Evolutionary conservation across 2,797 vertebrate genomes (phyloP).

Genomic region (Myotis vivesi): DNA sequence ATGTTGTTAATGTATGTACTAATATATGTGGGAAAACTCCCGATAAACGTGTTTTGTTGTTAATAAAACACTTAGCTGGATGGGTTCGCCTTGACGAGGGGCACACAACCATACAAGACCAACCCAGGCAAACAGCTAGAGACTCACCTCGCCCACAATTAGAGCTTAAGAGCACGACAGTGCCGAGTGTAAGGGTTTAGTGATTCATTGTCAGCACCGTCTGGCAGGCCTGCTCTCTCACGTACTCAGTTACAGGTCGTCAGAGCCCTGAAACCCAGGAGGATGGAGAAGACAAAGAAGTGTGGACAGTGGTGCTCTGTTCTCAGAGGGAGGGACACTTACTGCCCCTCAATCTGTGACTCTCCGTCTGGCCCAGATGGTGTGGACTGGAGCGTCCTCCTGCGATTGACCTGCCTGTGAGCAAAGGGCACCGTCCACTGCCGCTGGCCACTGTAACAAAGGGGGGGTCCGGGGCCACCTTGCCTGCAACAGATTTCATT

Average conservation of each 20-base stretch:
- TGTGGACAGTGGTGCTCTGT: background rate
- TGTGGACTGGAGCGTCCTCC: background rate
- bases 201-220: rapidly evolving
- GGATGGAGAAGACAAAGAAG: background rate
- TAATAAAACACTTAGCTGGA: background rate
- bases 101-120: background rate
- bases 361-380: background rate
- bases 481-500: background rate
- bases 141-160: background rate
- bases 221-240: too few species aligned
- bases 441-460: background rate
- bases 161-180: rapidly evolving
- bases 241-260: background rate
- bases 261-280: background rate
- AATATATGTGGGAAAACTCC: background rate
- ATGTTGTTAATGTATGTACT: background rate
- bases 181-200: background rate
- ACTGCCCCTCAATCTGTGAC: background rate
- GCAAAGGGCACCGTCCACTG: rapidly evolving
- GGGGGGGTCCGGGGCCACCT: background rate
- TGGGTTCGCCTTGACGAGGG: background rate
- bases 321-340: background rate
- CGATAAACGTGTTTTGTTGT: background rate
- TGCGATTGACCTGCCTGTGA: background rate
- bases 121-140: background rate